Evolutionary conservation across 2,113 vertebrate species (phyloP).

Genomic region (Synodontis membranacea): DNA sequence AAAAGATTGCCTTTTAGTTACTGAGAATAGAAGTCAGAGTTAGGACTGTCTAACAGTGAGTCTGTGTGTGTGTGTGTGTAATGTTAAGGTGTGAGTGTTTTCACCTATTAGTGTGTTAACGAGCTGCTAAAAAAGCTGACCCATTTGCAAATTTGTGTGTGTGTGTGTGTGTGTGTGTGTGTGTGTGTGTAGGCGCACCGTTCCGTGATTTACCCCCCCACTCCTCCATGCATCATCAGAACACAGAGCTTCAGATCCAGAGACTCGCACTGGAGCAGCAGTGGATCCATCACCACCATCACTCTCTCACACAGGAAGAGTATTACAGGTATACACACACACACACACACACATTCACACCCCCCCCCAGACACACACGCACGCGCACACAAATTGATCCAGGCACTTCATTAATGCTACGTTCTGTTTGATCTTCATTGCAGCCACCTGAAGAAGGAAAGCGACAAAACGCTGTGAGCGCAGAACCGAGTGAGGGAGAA

Average conservation of each 20-base stretch:
- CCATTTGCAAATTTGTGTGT: conserved; percentile 17
- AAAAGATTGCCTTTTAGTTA: not conserved
- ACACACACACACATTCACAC: conserved; percentile 19
- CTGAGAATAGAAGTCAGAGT: not conserved
- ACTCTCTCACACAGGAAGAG: conserved; percentile 95
- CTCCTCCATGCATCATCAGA: conserved; percentile 99
- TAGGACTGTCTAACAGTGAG: not conserved
- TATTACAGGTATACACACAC: conserved; percentile 81
- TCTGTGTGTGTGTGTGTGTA: not conserved
- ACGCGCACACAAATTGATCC: accelerated
- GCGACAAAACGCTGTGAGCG: conserved; percentile 95
- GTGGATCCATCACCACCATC: conserved; percentile 95
- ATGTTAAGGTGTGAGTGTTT: not conserved
- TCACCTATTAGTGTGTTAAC: not conserved
- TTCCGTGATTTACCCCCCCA: conserved; percentile 94
- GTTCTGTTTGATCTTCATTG: conserved; percentile 42
- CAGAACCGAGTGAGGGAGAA: conserved; percentile 26
- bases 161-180: conserved; percentile 10
- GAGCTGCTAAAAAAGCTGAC: conserved; percentile 12
- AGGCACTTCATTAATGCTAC: not conserved
- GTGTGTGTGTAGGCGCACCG: conserved; percentile 78
- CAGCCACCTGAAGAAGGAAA: conserved; percentile 99
- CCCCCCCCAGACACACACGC: not conserved
- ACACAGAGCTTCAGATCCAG: conserved; percentile 96
- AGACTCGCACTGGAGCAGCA: conserved; percentile 95